phyloP scores from a whole-genome alignment of 2,797 vertebrate genomes.

The Centroberyx gerrardi region DNA sequence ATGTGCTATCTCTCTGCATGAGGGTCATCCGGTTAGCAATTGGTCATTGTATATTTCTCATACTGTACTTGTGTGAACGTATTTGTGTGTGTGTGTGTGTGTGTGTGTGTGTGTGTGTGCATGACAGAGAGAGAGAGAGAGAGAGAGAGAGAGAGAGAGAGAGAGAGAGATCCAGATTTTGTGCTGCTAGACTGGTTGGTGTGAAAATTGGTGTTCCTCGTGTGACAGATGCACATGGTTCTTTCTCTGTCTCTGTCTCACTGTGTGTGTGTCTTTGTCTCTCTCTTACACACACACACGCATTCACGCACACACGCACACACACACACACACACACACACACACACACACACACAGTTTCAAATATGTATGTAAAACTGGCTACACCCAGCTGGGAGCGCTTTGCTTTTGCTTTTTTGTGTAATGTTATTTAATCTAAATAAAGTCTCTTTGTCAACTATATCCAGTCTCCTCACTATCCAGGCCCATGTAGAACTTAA shows the following conservation, averaged over 20 bases:
- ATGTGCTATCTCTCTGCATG: conserved; percentile 31
- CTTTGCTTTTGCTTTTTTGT: conserved; percentile 48
- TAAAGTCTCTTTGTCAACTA: conserved; percentile 66
- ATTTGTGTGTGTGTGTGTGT: conserved; percentile 4
- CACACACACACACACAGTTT: neutral
- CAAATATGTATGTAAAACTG: conserved; percentile 37
- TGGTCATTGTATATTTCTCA: conserved; percentile 26
- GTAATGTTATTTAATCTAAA: conserved; percentile 57
- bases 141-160: neutral
- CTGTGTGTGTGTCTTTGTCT: conserved; percentile 20
- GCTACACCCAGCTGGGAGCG: conserved; percentile 22
- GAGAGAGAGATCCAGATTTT: neutral
- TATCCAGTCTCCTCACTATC: neutral
- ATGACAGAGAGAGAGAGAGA: neutral
- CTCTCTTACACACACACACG: neutral
- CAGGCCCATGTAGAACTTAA: neutral
- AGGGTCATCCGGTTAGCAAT: conserved; percentile 44
- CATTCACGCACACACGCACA: too few relatives aligned
- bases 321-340: neutral
- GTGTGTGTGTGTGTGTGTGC: conserved; percentile 16
- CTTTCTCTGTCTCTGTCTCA: conserved; percentile 8
- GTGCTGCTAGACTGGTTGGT: too few relatives aligned
- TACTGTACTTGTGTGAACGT: conserved; percentile 15
- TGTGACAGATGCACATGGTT: conserved; percentile 21
- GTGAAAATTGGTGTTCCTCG: conserved; percentile 5